Percentiles rank a stretch among this genome's conserved stretches.
Evolutionary conservation across 2,888 invertebrate species (phyloP).

Genomic region (Eumacrocentrus americanus): DNA sequence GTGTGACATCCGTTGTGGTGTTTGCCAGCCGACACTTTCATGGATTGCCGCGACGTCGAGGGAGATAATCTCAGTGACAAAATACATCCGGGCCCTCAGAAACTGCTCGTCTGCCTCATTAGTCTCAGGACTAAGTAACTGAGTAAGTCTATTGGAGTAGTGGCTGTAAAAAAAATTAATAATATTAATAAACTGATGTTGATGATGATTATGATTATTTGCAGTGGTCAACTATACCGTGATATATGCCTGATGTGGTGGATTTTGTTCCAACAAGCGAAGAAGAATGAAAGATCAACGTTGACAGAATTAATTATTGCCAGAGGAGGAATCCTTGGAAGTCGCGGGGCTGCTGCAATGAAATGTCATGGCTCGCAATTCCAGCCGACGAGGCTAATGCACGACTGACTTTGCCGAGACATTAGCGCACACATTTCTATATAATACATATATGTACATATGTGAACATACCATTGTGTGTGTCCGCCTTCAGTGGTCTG

Average conservation of each 20-base stretch:
- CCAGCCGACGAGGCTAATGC: conserved; percentile 25
- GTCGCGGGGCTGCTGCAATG: conserved; percentile 13
- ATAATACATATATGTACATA: conserved; percentile 10
- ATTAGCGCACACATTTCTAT: conserved; percentile 20
- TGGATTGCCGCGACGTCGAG: conserved; percentile 20
- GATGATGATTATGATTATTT: no score
- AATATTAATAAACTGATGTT: no score
- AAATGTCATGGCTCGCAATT: conserved; percentile 34
- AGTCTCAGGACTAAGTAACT: conserved; percentile 1
- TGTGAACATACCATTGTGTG: neutral
- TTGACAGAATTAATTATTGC: conserved; percentile 18
- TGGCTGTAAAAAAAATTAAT: no score
- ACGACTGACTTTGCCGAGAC: conserved; percentile 25
- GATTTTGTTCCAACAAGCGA: no score
- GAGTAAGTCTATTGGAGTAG: no score
- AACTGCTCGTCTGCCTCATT: conserved; percentile 12
- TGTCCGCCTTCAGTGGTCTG: no score
- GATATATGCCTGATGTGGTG: neutral
- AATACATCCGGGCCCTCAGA: conserved; percentile 15
- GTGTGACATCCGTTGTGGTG: conserved; percentile 45
- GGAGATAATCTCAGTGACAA: conserved; percentile 16
- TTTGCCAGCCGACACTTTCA: conserved; percentile 29
- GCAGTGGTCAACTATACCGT: no score
- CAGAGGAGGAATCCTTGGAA: conserved; percentile 21
- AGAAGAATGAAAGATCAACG: neutral